Evolutionary conservation across 1,140 invertebrate species (phyloP), one percentile per base, ranked within the genome.

Genomic region (Drosophila trapezifrons): DNA sequence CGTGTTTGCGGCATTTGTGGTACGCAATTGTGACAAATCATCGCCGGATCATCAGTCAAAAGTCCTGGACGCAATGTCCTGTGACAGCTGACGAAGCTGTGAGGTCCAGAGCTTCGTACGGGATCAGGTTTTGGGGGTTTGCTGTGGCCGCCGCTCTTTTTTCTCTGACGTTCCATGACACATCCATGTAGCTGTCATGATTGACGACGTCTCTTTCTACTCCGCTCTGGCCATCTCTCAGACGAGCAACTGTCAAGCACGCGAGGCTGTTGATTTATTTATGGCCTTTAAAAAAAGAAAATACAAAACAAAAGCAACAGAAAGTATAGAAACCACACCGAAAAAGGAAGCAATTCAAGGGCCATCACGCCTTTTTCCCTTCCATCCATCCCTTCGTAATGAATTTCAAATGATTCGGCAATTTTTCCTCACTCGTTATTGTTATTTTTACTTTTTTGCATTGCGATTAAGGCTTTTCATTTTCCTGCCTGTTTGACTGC

Each of bases 381-480:
- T 32, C 37, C 59, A 32, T 37, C 57, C 17, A 51, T 51, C 51
- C 32, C 51, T 6, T 54, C 32, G 51, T 89, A 89, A 89, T 89
- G 84, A 89, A 90, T 89, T 80, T 75, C 77, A 90, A 90, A 89
- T 89, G 84, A 89, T 89, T 65, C 67, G 73, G 84, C 84, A 89
- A 80, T 56, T 77, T 89, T 84, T 80, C 55, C 45, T 29, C 40
- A 32, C 59, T 64, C 29, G 5, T 57, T 46, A 42, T 37, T 40
- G 10, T 65, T 42, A 60, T 35, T 56, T 76, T 47, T 47, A 35
- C 25, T 65, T 76, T 86, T 82, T 46, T 74, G 69, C 75, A 82
- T 69, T 62, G 73, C 74, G 38, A 76, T 78, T 72, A 65, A 20
- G 66, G 49, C 46, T 43, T 70, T 72, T 66, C 64, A 83, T 83